Base-by-base conservation (phyloP, 1,140 invertebrate species). In the Paraescarpia echinospica region DNA sequence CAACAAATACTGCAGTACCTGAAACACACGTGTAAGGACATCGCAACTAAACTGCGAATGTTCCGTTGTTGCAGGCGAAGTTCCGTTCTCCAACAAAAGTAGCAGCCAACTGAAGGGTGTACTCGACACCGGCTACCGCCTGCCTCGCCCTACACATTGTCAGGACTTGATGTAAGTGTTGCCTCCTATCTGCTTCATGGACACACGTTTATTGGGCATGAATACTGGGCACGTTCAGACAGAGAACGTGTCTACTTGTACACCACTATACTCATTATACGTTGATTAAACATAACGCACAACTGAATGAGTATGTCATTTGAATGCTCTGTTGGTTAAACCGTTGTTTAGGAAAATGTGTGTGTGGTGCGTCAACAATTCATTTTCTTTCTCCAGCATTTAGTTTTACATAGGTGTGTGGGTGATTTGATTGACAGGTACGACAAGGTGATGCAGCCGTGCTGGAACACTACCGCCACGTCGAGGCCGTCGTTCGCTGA, bases 81-180 rank as follows among this genome's bases (percentile, higher is more conserved):
- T 34, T 35, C 91, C 91, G 22, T 92, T 59, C 41, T n/a, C 91
- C 33, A 31, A 33, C 33, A 35, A 48, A 33, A 92, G 41, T 18
- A 34, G 34, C 33, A 35, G 41, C 22, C 33, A 51, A 33, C 34
- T 92, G 91, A 51, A 92, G n/a, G 91, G 18, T 33, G 33, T 48
- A 1, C 35, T 92, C 6, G 5, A 51, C 34, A 41, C 2, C 34
- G 91, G 91, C 1, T 92, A 92, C 91, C 34, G 91, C 34, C 12
- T 92, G 34, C 91, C 91, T 35, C 34, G 41, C 33, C 91, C 91
- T 5, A 51, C 34, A 14, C 12, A 92, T 34, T 92, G 91, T 31
- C 91, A 6, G 18, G 91, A 41, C 33, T 6, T 22, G 5, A 34
- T 92, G 91, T 92, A 51, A 92, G 91, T 51, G 59, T 2, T 8